phyloP scores from a whole-genome alignment of 2,797 vertebrate genomes.

The Trachops cirrhosus region DNA sequence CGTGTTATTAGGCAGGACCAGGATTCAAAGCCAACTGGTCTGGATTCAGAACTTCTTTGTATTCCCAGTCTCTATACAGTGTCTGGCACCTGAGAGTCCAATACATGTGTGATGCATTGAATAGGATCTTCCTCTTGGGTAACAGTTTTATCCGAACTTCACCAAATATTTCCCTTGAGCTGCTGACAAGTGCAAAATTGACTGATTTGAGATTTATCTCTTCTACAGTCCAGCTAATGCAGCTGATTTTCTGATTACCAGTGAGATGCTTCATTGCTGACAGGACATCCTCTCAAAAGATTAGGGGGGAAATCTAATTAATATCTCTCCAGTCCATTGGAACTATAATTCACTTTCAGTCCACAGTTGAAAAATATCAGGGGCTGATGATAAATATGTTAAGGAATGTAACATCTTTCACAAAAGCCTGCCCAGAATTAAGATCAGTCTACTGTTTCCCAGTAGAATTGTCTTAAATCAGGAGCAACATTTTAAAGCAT shows the following conservation, averaged over 20 bases:
- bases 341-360: slow-evolving; percentile 51
- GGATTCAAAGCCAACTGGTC: background rate
- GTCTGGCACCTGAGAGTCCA: slow-evolving; percentile 1
- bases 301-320: slow-evolving; percentile 71
- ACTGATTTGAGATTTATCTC: slow-evolving; percentile 74
- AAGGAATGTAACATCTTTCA: slow-evolving; percentile 15
- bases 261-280: slow-evolving; percentile 71
- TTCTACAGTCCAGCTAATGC: slow-evolving; percentile 59
- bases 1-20: background rate
- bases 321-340: slow-evolving; percentile 53
- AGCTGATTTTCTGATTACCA: slow-evolving; percentile 76
- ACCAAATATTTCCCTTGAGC: slow-evolving; percentile 65
- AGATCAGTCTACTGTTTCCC: background rate
- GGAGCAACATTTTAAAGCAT: background rate
- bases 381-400: slow-evolving; percentile 52
- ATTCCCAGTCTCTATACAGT: background rate
- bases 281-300: slow-evolving; percentile 63
- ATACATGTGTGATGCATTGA: slow-evolving; percentile 54
- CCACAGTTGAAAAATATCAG: slow-evolving; percentile 44
- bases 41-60: slow-evolving; percentile 1
- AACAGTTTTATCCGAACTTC: slow-evolving; percentile 54
- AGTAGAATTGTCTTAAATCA: background rate
- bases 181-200: slow-evolving; percentile 71
- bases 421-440: slow-evolving; percentile 28
- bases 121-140: slow-evolving; percentile 52